Percentiles rank a stretch among this genome's conserved stretches.
Evolutionary conservation across 2,113 vertebrate species (phyloP).

Genomic region (Elaphurus davidianus): DNA sequence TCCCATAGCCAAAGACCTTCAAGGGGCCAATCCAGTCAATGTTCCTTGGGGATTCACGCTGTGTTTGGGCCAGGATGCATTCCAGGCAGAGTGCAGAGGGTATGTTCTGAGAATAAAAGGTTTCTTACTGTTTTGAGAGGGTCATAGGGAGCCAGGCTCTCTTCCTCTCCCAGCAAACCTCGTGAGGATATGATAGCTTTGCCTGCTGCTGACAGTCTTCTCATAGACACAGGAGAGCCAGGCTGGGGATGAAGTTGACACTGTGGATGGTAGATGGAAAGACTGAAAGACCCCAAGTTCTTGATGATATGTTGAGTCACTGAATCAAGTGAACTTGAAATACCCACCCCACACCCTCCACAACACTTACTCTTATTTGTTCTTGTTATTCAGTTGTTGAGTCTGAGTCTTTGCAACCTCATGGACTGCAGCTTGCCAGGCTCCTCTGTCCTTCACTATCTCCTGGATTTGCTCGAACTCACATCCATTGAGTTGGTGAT

Average conservation of each 20-base stretch:
- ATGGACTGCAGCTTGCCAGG: not conserved
- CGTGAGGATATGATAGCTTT: not conserved
- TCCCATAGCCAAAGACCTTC: not conserved
- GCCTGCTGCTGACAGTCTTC: not conserved
- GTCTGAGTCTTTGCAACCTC: not conserved
- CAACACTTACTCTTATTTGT: not conserved
- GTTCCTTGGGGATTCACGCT: not conserved
- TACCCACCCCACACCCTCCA: fast-evolving
- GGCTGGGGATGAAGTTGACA: not conserved
- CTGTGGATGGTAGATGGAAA: not conserved
- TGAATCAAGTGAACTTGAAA: not conserved
- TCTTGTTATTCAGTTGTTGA: not conserved
- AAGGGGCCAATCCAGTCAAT: not conserved
- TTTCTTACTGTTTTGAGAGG: not conserved
- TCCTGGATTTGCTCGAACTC: not conserved
- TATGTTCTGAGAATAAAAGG: not conserved
- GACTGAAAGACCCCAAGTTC: not conserved
- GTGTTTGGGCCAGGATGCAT: not conserved
- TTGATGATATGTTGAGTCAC: not conserved
- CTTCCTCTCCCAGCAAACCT: not conserved
- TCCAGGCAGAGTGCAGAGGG: no score
- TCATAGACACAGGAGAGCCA: not conserved
- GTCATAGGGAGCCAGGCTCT: not conserved
- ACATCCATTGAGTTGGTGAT: not conserved
- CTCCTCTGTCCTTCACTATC: not conserved